Evolutionary conservation across 2,888 invertebrate species (phyloP), one percentile per base, ranked within the genome.

Genomic region (Hirtodrosophila trivittata): DNA sequence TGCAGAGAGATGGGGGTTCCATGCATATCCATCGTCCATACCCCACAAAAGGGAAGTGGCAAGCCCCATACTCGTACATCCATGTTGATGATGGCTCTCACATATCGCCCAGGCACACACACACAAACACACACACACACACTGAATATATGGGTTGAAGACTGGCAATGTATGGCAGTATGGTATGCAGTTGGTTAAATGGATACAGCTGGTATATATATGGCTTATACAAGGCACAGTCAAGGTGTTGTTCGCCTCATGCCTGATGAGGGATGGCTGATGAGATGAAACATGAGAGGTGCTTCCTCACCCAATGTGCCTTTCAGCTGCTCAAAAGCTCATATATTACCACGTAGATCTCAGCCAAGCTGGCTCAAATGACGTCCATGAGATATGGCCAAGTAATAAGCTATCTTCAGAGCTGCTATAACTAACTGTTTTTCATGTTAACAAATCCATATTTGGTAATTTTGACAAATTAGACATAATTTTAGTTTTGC

Each of bases 81-180:
- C 63, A 71, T 63, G 57, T 57, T 71, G 70, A 74, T 74, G 75
- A 71, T 37, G 70, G 75, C 75, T 71, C 75, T 71, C 69, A 67
- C 69, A 50, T 69, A 66, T 73, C 73, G 33, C 18, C 37, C 41
- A 33, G 26, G 28, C 43, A 43, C 26, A 54, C 45, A 45, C 26
- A 37, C 18, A 21, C 43, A 43, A 14, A 54, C 45, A 45, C 26
- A 37, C 18, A 21, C 4, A 25, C 25, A 25, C 25, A 25, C 25
- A 25, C 25, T 25, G 25, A 25, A 28, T 28, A 39, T 54, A 33
- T 28, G 26, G 59, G 10, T 30, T 14, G 28, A 49, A 33, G 62
- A 37, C 26, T 39, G 52, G 13, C 41, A 28, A 59, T 59, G 59
- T 46, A 59, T 59, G 28, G 39, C 26, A 3, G 9, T 9, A 28